Base-by-base conservation (phyloP, 2,113 vertebrate genomes). In the Polyodon spathula region DNA sequence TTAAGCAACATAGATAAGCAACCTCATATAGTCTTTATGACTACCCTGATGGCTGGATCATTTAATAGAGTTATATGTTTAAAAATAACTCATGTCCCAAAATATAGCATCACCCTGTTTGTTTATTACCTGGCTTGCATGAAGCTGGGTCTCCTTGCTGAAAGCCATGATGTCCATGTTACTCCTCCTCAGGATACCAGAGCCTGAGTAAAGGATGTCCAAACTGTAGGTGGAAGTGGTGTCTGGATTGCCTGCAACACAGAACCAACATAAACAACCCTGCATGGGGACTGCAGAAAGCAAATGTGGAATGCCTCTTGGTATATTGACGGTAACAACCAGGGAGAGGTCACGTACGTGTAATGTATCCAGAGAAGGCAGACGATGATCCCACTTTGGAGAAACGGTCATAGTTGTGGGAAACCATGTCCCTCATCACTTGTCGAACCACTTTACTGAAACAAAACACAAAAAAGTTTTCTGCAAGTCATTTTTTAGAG, bases 181-280 rank as follows among this genome's bases (percentile, higher is more conserved):
- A 73, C 95, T 98, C 71, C 88, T 93, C 64, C 96, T 88, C 62
- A 99, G 77, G 71, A 98, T 91, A n/a, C 96, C 96, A 11, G 96
- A 99, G 55, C 93, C 95, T 0, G 96, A 99, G 66, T 99, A 98
- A 17, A 99, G 87, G 64, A 99, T 96, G 79, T 98, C 94, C 42
- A 98, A 82, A 78, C 92, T 90, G 74, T 99, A 99, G 0, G 90
- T 96, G 58, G 90, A 86, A 2, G 90, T 80, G 2, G 88, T 68
- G 39, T 89, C 90, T 39, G 79, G 63, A 56, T 72, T 68, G 73
- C 85, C 95, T 98, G 79, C 62, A 50, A 67, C 60, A 63, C 27
- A 27, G 2, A 27, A 27, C 27, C 1, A 27, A 27, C 27, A 27
- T 27, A 27, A 41, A 71, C 62, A 71, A 58, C 71, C 44, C 70